These are phyloP conservation scores for Liodrosophila aerea DNA, from an alignment of 2,888 invertebrate species.

Conservation along the genomic window DNA sequence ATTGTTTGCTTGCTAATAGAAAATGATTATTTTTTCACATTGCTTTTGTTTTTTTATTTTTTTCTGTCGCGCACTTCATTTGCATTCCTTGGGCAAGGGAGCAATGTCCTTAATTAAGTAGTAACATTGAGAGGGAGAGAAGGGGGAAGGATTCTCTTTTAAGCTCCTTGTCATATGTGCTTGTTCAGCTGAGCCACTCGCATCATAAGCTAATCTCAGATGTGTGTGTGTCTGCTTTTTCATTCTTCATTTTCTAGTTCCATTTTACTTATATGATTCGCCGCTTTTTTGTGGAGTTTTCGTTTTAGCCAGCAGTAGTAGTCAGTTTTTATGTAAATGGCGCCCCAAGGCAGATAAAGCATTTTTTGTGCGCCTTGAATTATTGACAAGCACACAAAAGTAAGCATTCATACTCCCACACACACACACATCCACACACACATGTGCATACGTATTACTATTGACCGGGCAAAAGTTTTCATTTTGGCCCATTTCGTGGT, in stretches of 20 bases:
- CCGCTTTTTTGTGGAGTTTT: slow-evolving; percentile 13
- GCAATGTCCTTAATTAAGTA: slow-evolving; percentile 73
- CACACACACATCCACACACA: slow-evolving; percentile 1
- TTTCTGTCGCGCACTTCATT: slow-evolving; percentile 55
- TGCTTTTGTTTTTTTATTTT: background rate
- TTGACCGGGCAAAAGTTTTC: slow-evolving; percentile 52
- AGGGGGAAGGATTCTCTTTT: background rate
- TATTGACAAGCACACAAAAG: slow-evolving; percentile 68
- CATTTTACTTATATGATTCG: slow-evolving; percentile 26
- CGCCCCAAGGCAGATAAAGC: slow-evolving; percentile 61
- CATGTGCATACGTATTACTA: slow-evolving; percentile 22
- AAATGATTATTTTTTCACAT: slow-evolving; percentile 52
- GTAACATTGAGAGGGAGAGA: slow-evolving; percentile 17
- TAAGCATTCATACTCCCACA: slow-evolving; percentile 55
- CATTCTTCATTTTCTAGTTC: slow-evolving; percentile 4
- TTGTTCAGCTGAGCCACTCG: slow-evolving; percentile 42
- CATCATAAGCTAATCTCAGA: slow-evolving; percentile 67
- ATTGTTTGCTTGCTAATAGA: slow-evolving; percentile 72
- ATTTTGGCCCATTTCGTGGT: slow-evolving; percentile 52
- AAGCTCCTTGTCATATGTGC: slow-evolving; percentile 62
- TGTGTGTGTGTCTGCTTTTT: slow-evolving; percentile 33
- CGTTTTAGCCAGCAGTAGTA: slow-evolving; percentile 39
- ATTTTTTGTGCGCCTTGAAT: slow-evolving; percentile 52
- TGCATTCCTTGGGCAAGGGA: slow-evolving; percentile 64
- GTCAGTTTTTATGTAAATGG: slow-evolving; percentile 67